Evolutionary conservation across 2,113 vertebrate genomes (phyloP), one percentile per base, ranked within the genome.

Genomic region (Eretmochelys imbricata): DNA sequence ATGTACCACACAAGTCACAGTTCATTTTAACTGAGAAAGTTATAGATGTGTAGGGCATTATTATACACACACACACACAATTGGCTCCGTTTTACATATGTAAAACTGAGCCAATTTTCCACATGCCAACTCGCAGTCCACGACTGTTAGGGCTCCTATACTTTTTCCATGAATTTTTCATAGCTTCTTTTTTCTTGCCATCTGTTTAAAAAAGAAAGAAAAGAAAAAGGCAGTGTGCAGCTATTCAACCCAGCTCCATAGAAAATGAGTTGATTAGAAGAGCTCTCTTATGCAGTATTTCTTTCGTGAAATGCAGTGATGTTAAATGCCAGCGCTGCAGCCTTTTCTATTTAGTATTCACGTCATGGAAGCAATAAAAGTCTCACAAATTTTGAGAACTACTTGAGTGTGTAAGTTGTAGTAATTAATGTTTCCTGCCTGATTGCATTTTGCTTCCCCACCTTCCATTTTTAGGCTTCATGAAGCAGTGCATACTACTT

Each of bases 371-470:
- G 93, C 80, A 95, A 79, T 92, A 92, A 85, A 85, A 89, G 35
- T 31, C 42, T 90, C 22, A 93, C 4, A 1, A 46, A 95, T 91
- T 96, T 95, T 96, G 78, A 94, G 89, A 95, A 85, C 9, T 87
- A 91, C 91, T 84, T 93, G 57, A 91, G 53, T 84, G 69, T 95
- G 16, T 25, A 94, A 96, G 31, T 54, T 96, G 92, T 89, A 86
- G 35, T 81, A 97, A 97, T 97, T 97, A 96, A 96, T 95, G 27
- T 92, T 96, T 93, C 65, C 80, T 93, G 55, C 49, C 92, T 97
- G 94, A 88, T 69, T 94, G 81, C 25, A 80, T 94, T 98, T 97
- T 83, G 86, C 27, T 92, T 97, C 38, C 48, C 91, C 8, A 91
- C 31, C 35, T 97, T 95, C 87, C 49, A 78, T 88, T 96, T 98